Conservation (phyloP, 2,797 vertebrate species). For the Melanotaenia nigrans region DNA sequence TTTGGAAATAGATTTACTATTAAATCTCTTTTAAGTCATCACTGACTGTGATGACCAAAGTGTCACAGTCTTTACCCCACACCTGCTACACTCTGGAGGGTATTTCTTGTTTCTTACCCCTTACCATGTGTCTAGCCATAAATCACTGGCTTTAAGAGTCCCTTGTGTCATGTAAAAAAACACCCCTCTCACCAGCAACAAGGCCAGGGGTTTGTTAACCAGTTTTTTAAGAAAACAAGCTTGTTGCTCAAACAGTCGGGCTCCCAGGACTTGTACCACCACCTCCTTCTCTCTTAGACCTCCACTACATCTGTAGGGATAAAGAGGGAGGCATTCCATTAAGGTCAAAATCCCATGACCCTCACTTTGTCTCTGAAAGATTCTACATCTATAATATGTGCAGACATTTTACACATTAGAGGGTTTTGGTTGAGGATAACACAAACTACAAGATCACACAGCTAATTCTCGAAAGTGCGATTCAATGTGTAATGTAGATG, state of each 20-base stretch:
- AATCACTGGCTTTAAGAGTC: conserved; percentile 67
- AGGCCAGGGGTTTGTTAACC: conserved; percentile 66
- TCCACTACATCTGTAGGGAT: conserved; percentile 35
- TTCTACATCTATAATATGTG: conserved; percentile 28
- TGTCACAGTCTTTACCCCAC: conserved; percentile 50
- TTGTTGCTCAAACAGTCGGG: conserved; percentile 23
- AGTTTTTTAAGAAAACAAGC: conserved; percentile 69
- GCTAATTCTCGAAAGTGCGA: conserved; percentile 24
- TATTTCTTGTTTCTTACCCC: conserved; percentile 28
- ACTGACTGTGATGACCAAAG: conserved; percentile 16
- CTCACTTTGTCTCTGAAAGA: conserved; percentile 35
- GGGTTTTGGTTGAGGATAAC: not conserved
- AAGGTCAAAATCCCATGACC: conserved; percentile 55
- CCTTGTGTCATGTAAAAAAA: conserved; percentile 54
- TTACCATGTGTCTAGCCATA: conserved; percentile 37
- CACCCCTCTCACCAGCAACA: conserved; percentile 54
- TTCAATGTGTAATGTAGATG: conserved; percentile 17
- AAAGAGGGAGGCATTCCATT: conserved; percentile 24
- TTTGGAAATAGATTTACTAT: conserved; percentile 5
- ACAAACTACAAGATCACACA: not conserved
- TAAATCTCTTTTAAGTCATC: conserved; percentile 14
- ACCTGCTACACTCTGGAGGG: conserved; percentile 60
- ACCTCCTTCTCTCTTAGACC: conserved; percentile 38
- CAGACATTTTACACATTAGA: conserved; percentile 18
- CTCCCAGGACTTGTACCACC: conserved; percentile 42